Evolutionary conservation across 2,888 invertebrate species (phyloP).

Genomic region (Lycocerus yunnanus): DNA sequence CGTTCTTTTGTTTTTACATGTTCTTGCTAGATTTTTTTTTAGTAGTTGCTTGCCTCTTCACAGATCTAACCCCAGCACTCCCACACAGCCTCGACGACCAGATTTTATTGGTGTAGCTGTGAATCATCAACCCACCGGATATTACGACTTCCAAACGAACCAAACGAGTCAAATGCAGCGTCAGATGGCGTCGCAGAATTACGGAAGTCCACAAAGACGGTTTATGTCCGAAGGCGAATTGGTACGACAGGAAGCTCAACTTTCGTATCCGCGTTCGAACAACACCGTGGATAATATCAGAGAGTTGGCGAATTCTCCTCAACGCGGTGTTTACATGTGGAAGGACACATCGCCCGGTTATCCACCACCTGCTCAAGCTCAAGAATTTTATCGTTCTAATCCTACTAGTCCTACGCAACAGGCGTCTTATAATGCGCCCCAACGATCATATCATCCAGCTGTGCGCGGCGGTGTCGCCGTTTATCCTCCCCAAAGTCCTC

Average conservation of each 20-base stretch:
- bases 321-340: constrained; percentile 80
- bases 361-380: constrained; percentile 54
- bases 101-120: constrained; percentile 79
- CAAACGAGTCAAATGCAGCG: constrained; percentile 49
- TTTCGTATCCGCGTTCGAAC: constrained; percentile 70
- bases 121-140: constrained; percentile 39
- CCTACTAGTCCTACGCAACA: constrained; percentile 74
- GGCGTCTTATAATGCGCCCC: constrained; percentile 48
- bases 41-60: constrained; percentile 50
- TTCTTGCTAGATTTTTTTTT: constrained; percentile 39
- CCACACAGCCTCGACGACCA: constrained; percentile 85
- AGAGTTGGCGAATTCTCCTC: constrained; percentile 86
- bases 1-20: constrained; percentile 18
- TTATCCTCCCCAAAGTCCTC: constrained; percentile 62
- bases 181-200: constrained; percentile 45
- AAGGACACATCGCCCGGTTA: constrained; percentile 76
- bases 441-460: constrained; percentile 64
- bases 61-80: constrained; percentile 92
- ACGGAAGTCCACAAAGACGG: constrained; percentile 45
- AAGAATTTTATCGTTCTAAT: constrained; percentile 62
- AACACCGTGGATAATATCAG: constrained; percentile 86
- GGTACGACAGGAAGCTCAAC: constrained; percentile 65
- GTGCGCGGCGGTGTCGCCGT: constrained; percentile 71
- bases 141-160: constrained; percentile 55
- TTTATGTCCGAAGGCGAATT: constrained; percentile 84